Evolutionary conservation across 2,888 invertebrate genomes (phyloP).

Genomic region (Aelia acuminata): DNA sequence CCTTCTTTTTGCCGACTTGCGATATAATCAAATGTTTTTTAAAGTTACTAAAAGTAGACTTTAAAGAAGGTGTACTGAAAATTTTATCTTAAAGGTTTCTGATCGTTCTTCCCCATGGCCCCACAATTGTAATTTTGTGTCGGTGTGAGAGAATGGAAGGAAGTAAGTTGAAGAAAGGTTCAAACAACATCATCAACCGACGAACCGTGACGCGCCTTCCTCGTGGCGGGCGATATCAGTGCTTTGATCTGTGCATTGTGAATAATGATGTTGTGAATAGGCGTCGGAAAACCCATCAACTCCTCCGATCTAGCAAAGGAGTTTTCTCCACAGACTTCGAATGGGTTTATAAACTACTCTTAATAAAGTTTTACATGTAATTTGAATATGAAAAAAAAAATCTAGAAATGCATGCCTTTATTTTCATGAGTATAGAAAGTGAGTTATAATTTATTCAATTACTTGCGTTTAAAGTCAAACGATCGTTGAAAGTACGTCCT

Average conservation of each 20-base stretch:
- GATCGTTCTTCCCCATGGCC: too few relatives aligned
- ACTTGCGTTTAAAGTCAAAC: background rate
- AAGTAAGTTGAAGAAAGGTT: background rate
- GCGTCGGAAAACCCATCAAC: background rate
- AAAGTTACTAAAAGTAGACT: too few relatives aligned
- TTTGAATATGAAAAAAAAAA: background rate
- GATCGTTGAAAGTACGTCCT: background rate
- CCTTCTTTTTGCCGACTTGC: too few relatives aligned
- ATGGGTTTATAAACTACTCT: too few relatives aligned
- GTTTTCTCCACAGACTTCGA: background rate
- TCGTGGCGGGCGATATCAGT: background rate
- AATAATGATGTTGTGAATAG: constrained; percentile 10
- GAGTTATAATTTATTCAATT: background rate
- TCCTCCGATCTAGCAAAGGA: background rate
- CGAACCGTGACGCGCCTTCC: background rate
- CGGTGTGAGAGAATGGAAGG: background rate
- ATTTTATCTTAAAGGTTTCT: too few relatives aligned
- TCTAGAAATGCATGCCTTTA: background rate
- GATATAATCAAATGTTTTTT: too few relatives aligned
- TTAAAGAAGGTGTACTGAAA: too few relatives aligned
- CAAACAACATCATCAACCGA: too few relatives aligned
- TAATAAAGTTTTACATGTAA: background rate
- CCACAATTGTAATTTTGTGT: too few relatives aligned
- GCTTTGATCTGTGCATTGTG: background rate
- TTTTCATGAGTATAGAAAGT: background rate